Percentiles rank a stretch among this genome's conserved stretches.
Conservation (phyloP, 2,113 vertebrate genomes). For the Rhegmatorhina hoffmannsi region DNA sequence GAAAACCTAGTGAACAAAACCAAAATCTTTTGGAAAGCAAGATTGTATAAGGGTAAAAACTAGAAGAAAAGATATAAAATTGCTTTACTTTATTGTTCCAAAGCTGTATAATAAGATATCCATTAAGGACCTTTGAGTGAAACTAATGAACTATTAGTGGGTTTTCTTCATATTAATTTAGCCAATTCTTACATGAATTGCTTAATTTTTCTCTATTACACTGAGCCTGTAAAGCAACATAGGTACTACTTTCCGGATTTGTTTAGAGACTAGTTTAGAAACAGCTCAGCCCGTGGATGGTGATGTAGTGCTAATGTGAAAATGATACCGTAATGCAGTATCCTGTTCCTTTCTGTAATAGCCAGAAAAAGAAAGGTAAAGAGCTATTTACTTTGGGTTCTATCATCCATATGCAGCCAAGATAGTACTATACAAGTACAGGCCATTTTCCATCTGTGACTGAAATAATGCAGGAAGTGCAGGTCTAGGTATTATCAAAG, state of each 20-base stretch:
- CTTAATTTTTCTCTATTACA: not conserved
- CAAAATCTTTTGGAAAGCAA: not conserved
- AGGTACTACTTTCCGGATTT: not conserved
- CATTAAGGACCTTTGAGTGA: not conserved
- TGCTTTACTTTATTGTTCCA: not conserved
- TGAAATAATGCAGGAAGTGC: not conserved
- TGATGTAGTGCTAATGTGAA: not conserved
- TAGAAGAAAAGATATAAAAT: not conserved
- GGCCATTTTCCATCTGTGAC: not conserved
- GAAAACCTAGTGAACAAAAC: not conserved
- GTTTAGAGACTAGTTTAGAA: not conserved
- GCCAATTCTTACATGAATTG: not conserved
- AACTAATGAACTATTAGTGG: not conserved
- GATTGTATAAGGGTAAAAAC: not conserved
- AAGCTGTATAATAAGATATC: not conserved
- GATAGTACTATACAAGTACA: not conserved
- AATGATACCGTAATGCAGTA: not conserved
- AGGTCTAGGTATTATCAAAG: not conserved
- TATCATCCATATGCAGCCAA: not conserved
- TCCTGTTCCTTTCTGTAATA: not conserved
- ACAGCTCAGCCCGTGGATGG: not conserved
- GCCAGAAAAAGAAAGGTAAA: not conserved
- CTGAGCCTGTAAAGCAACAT: not conserved
- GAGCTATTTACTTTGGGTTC: not conserved
- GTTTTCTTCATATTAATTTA: not conserved